Evolutionary conservation across 1,140 invertebrate species (phyloP).

Genomic region (Coptotermes formosanus): DNA sequence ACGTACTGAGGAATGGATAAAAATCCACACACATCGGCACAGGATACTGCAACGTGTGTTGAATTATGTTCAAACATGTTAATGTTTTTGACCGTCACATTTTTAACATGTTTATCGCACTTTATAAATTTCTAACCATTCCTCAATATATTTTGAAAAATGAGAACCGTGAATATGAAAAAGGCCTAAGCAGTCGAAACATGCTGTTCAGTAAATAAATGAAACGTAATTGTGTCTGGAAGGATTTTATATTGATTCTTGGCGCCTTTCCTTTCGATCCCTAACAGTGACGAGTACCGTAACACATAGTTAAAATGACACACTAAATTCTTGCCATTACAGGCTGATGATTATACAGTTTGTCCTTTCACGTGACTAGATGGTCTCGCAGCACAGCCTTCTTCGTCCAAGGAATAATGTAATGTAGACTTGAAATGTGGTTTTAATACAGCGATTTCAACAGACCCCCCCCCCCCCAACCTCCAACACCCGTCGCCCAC

Average conservation of each 20-base stretch:
- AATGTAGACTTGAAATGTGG: neutral
- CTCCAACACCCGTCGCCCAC: neutral
- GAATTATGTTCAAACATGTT: too few relatives aligned
- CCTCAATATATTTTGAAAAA: too few relatives aligned
- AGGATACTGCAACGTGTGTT: too few relatives aligned
- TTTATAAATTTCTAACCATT: too few relatives aligned
- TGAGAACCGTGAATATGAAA: too few relatives aligned
- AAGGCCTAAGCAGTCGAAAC: too few relatives aligned
- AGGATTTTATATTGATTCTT: neutral
- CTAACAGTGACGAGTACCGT: neutral
- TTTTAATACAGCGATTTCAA: slow-evolving; percentile 15
- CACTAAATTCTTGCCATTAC: neutral
- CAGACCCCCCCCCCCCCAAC: neutral
- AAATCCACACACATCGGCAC: too few relatives aligned
- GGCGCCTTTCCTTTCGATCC: neutral
- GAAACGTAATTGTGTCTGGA: too few relatives aligned
- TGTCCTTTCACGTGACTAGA: neutral
- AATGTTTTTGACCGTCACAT: too few relatives aligned
- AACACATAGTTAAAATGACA: neutral
- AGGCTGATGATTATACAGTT: neutral
- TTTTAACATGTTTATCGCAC: too few relatives aligned
- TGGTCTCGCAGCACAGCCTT: neutral
- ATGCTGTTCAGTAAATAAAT: too few relatives aligned
- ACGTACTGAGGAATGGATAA: too few relatives aligned
- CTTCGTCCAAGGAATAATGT: neutral